A percentile compares a stretch with the other conserved stretches of the same genome.
These are phyloP conservation scores for Noctua fimbriata DNA, from an alignment of 2,888 invertebrate species.

Conservation along the genomic window DNA sequence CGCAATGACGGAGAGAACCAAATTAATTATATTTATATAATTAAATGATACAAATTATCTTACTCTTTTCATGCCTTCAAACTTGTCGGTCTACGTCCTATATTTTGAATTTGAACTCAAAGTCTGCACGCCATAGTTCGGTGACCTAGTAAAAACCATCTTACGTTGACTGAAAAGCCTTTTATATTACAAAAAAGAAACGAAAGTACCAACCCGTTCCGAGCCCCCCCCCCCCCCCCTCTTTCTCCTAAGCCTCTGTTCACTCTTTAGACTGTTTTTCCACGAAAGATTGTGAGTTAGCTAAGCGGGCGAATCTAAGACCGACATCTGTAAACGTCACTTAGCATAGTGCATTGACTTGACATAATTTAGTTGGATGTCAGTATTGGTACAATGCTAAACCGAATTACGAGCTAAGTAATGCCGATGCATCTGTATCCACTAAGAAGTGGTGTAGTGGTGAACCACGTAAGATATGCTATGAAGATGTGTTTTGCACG, in stretches of 20 bases:
- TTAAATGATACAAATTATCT: not conserved
- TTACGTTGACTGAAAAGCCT: not conserved
- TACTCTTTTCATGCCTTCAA: not conserved
- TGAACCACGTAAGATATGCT: too few species aligned
- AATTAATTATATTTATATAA: too few species aligned
- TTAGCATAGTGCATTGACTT: too few species aligned
- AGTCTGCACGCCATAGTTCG: constrained; percentile 10
- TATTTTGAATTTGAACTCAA: not conserved
- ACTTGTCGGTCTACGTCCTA: not conserved
- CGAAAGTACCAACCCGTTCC: not conserved
- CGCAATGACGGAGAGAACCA: too few species aligned
- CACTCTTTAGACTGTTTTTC: not conserved
- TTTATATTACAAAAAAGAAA: not conserved
- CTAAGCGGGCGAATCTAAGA: not conserved
- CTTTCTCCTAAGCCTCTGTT: not conserved
- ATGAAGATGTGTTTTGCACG: too few species aligned
- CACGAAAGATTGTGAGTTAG: not conserved
- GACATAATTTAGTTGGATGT: too few species aligned
- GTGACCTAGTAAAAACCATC: not conserved
- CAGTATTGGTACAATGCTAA: too few species aligned
- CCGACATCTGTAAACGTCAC: not conserved
- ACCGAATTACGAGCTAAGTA: too few species aligned
- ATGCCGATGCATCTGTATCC: too few species aligned
- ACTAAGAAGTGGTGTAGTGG: too few species aligned
- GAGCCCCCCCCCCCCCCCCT: not conserved